Percentiles rank a stretch among this genome's conserved stretches.
phyloP scores from a whole-genome alignment of 2,888 invertebrate species.

The Blera fallax region DNA sequence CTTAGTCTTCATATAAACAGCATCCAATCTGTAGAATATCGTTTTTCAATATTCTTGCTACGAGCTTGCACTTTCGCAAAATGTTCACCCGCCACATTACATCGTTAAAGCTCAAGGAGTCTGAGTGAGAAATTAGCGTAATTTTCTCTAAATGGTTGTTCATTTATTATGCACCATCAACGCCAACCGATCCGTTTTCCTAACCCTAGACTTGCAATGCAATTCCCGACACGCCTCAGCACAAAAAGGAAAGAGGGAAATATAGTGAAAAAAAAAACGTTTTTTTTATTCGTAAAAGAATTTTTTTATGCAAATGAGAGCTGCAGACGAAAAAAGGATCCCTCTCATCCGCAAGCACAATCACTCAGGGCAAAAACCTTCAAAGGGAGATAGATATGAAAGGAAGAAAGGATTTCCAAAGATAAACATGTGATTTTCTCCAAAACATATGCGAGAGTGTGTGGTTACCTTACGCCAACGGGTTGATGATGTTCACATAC shows the following conservation, averaged over 20 bases:
- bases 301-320: constrained; percentile 18
- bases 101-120: background rate
- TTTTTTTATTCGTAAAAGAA: background rate
- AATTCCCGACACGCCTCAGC: background rate
- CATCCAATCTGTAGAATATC: background rate
- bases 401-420: constrained; percentile 7
- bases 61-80: background rate
- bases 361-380: background rate
- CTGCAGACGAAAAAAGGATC: background rate
- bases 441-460: constrained; percentile 27
- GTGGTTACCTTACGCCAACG: constrained; percentile 1
- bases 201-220: background rate
- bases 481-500: background rate
- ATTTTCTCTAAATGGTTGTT: constrained; percentile 32
- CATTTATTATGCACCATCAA: constrained; percentile 32
- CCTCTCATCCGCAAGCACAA: background rate
- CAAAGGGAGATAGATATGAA: background rate
- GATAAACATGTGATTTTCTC: constrained; percentile 42
- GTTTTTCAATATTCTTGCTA: background rate
- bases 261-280: background rate
- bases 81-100: background rate
- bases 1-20: too few species aligned
- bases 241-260: background rate
- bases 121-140: constrained; percentile 16
- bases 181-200: background rate